Base-by-base conservation (phyloP, 2,113 vertebrate species). In the Cololabis saira region DNA sequence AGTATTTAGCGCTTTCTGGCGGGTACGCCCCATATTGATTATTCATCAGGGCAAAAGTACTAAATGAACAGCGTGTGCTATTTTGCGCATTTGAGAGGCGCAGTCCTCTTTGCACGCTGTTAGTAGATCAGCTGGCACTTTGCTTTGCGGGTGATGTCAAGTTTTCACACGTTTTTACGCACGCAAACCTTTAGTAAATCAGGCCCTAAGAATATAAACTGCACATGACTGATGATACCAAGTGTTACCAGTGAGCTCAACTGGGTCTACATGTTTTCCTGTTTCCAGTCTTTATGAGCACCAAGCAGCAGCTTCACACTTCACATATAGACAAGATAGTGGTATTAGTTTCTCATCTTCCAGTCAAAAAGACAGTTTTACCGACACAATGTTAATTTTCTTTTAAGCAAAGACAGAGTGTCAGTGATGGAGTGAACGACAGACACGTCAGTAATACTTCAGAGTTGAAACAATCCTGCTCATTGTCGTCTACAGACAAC, bases 351-450 rank as follows among this genome's bases (percentile, higher is more conserved):
- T 60, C 19, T 51, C 59, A 50, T 15, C 40, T 21, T 16, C 24
- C 16, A 30, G 30, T 17, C 12, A 8, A 15, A 48, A 49, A 27
- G 22, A 30, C 48, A 58, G 44, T 30, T 19, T 30, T 71, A 17
- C 9, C 16, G 14, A 27, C 33, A 15, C 53, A 54, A 61, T 12
- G 1, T 50, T 3, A 47, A 19, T 43, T n/a, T 9, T 27, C 18
- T 37, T 72, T 56, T 53, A 17, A 40, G 45, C 22, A 27, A 53
- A 37, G 55, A 47, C 62, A 72, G n/a, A n/a, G 71, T 45, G 63
- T 62, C 40, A 51, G 4, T 30, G 70, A 77, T 70, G 76, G 54
- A 74, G 74, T 77, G 62, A 64, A 60, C 49, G 61, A 14, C 0
- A 7, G 10, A 68, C 48, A 67, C 45, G 42, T 53, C 2, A 62